These are phyloP conservation scores for Anableps anableps DNA, from an alignment of 2,797 vertebrate genomes.

Conservation along the genomic window DNA sequence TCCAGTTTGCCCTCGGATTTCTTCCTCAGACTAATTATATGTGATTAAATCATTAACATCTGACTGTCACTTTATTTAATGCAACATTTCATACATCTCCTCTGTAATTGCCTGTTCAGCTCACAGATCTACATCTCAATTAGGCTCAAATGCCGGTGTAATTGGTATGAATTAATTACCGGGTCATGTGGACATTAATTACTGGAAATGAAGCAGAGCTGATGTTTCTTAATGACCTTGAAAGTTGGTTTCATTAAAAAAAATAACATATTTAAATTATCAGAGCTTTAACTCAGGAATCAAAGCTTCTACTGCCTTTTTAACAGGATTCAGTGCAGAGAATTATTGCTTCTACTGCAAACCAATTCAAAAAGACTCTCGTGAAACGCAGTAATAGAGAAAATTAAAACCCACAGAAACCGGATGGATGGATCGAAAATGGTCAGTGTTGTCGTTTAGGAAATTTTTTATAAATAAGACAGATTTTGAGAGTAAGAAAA, in stretches of 20 bases:
- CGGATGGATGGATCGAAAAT: no score
- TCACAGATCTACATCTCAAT: slow-evolving; percentile 72
- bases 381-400: background rate
- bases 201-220: slow-evolving; percentile 66
- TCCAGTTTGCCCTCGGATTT: slow-evolving; percentile 4
- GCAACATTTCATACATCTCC: slow-evolving; percentile 33
- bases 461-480: no score
- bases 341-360: background rate
- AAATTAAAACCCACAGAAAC: no score
- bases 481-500: no score
- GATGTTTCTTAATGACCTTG: slow-evolving; percentile 52
- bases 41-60: slow-evolving; percentile 60
- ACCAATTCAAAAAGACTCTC: background rate
- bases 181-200: slow-evolving; percentile 62
- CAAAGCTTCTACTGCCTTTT: background rate
- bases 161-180: slow-evolving; percentile 75
- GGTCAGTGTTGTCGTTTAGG: no score
- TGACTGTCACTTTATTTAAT: slow-evolving; percentile 42
- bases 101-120: slow-evolving; percentile 67
- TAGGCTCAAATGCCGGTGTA: slow-evolving; percentile 67
- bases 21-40: slow-evolving; percentile 44
- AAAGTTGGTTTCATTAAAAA: slow-evolving; percentile 18
- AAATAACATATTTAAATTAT: background rate
- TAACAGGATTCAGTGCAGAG: background rate
- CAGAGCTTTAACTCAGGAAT: background rate